Conservation (phyloP, 2,888 invertebrate species). For the Ennomos erosarius region DNA sequence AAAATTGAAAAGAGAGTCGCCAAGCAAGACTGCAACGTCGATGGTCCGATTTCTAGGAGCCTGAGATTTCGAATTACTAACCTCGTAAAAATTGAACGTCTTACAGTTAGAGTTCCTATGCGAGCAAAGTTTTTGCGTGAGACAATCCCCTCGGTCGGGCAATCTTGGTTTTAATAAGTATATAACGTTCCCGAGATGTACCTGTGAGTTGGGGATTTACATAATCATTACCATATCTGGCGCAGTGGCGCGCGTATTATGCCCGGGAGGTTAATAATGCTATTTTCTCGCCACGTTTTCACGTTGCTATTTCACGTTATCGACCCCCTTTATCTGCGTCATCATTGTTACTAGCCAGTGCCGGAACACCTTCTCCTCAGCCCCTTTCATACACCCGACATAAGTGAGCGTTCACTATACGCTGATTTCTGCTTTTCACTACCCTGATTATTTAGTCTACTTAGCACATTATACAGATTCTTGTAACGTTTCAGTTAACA, state of each 20-base stretch:
- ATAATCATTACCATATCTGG: constrained; percentile 86
- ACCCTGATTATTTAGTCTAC: constrained; percentile 2
- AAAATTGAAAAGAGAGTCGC: constrained; percentile 85
- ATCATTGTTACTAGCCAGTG: constrained; percentile 82
- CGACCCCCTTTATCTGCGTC: constrained; percentile 81
- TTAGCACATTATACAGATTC: constrained; percentile 15
- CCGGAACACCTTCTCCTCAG: constrained; percentile 66
- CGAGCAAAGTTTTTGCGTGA: constrained; percentile 72
- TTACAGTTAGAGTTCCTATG: constrained; percentile 66
- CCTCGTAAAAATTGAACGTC: constrained; percentile 75
- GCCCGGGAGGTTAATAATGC: constrained; percentile 85
- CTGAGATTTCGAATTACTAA: constrained; percentile 78
- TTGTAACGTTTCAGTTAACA: constrained; percentile 17
- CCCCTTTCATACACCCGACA: constrained; percentile 49
- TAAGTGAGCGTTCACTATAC: constrained; percentile 23
- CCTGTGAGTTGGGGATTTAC: constrained; percentile 83
- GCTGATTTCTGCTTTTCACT: constrained; percentile 15
- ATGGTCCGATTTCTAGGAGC: constrained; percentile 79
- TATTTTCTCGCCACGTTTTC: constrained; percentile 85
- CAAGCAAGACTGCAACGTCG: constrained; percentile 75
- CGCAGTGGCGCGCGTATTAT: constrained; percentile 84
- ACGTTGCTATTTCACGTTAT: constrained; percentile 83
- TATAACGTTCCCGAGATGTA: constrained; percentile 82
- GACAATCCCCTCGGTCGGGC: constrained; percentile 74
- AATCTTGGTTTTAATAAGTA: constrained; percentile 85